Evolutionary conservation across 1,140 invertebrate genomes (phyloP).

Genomic region (Drosophila nigromelanica): DNA sequence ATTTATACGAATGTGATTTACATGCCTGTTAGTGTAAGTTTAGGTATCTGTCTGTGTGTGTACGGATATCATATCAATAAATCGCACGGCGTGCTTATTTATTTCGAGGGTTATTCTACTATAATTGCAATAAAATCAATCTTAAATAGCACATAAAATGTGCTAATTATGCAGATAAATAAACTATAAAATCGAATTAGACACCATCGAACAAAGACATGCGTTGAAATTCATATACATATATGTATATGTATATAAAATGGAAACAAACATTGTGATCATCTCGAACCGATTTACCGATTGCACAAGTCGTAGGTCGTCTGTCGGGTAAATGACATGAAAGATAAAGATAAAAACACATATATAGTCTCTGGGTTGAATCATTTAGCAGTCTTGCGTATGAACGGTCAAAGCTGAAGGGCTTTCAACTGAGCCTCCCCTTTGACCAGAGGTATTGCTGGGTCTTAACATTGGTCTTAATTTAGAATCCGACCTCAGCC

Average conservation of each 20-base stretch:
- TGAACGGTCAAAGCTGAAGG: not conserved
- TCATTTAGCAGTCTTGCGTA: constrained; percentile 15
- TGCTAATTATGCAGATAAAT: constrained; percentile 71
- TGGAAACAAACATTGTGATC: constrained; percentile 22
- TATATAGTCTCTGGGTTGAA: constrained; percentile 11
- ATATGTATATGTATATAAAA: constrained; percentile 4
- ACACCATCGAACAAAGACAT: constrained; percentile 68
- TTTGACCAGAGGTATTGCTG: not conserved
- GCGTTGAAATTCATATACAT: constrained; percentile 28
- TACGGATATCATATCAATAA: constrained; percentile 12
- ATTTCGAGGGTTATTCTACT: constrained; percentile 50
- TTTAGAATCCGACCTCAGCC: not conserved
- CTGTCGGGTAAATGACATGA: constrained; percentile 19
- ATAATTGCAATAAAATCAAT: constrained; percentile 75
- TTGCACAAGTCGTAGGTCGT: constrained; percentile 10
- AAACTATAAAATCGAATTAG: constrained; percentile 79
- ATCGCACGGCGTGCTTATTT: constrained; percentile 39
- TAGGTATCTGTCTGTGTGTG: constrained; percentile 7
- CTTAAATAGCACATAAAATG: constrained; percentile 76
- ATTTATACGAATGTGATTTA: constrained; percentile 46
- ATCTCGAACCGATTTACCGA: constrained; percentile 6
- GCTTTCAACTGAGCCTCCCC: not conserved
- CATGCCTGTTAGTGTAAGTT: constrained; percentile 11
- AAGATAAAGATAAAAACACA: not conserved
- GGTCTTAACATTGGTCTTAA: constrained; percentile 28